A percentile compares a stretch with the other conserved stretches of the same genome.
These are phyloP conservation scores for Stigmatopora nigra DNA, from an alignment of 2,113 vertebrate species.

Conservation along the genomic window DNA sequence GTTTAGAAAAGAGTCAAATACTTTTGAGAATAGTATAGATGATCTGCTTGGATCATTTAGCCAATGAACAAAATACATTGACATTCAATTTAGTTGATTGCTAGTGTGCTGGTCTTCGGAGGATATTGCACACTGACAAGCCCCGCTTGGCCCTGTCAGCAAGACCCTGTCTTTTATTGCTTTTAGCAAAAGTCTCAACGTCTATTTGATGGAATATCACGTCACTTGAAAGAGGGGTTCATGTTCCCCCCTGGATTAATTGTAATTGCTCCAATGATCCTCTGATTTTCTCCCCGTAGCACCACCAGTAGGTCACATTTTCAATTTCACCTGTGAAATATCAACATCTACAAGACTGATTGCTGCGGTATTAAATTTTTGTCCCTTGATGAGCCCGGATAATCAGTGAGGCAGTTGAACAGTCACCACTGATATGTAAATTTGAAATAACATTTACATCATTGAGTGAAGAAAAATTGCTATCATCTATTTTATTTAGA, in stretches of 20 bases:
- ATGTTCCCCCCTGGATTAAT: slow-evolving; percentile 4
- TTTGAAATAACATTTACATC: background rate
- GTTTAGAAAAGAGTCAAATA: background rate
- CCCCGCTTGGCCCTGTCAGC: background rate
- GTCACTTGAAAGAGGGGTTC: slow-evolving; percentile 3
- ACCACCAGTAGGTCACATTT: background rate
- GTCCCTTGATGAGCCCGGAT: slow-evolving; percentile 1
- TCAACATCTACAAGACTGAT: slow-evolving; percentile 9
- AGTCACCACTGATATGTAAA: background rate
- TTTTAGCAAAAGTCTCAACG: background rate
- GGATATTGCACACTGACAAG: background rate
- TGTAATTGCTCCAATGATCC: slow-evolving; percentile 5
- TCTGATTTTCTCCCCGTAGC: background rate
- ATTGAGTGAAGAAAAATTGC: background rate
- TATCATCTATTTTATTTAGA: background rate
- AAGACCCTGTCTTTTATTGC: background rate
- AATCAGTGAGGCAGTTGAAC: background rate
- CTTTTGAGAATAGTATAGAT: background rate
- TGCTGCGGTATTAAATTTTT: background rate
- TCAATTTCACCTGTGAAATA: slow-evolving; percentile 11
- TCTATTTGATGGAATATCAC: background rate
- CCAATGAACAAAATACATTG: background rate
- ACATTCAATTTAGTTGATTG: background rate
- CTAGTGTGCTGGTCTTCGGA: background rate
- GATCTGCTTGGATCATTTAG: background rate